phyloP scores from a whole-genome alignment of 2,113 vertebrate species.

The Psittacara wagleri region DNA sequence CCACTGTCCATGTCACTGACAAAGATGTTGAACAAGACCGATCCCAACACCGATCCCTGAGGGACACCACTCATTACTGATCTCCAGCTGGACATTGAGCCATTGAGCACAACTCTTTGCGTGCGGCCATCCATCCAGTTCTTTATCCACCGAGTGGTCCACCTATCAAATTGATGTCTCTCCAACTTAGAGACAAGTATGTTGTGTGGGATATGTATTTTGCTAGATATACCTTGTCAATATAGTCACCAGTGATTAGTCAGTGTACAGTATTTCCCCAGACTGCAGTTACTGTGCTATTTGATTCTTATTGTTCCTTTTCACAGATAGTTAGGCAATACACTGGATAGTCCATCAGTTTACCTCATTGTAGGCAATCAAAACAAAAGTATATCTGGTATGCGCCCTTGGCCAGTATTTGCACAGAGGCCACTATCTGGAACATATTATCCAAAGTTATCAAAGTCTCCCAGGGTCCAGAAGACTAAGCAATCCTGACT shows the following conservation, averaged over 20 bases:
- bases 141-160: too few relatives aligned
- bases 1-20: too few relatives aligned
- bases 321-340: background rate
- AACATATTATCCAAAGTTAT: background rate
- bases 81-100: too few relatives aligned
- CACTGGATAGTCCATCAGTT: slow-evolving; percentile 5
- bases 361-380: slow-evolving; percentile 8
- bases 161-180: too few relatives aligned
- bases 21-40: too few relatives aligned
- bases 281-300: background rate
- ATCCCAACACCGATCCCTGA: too few relatives aligned
- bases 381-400: slow-evolving; percentile 16
- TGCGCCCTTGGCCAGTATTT: slow-evolving; percentile 11
- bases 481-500: background rate
- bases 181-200: too few relatives aligned
- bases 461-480: background rate
- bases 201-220: background rate
- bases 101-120: too few relatives aligned
- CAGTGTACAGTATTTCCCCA: background rate
- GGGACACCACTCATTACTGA: too few relatives aligned
- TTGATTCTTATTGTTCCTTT: slow-evolving; percentile 24
- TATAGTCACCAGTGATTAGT: slow-evolving; percentile 20
- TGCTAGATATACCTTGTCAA: slow-evolving; percentile 34
- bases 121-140: too few relatives aligned
- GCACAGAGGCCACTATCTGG: background rate